phyloP scores from a whole-genome alignment of 2,113 vertebrate genomes.

The Archilochus colubris region DNA sequence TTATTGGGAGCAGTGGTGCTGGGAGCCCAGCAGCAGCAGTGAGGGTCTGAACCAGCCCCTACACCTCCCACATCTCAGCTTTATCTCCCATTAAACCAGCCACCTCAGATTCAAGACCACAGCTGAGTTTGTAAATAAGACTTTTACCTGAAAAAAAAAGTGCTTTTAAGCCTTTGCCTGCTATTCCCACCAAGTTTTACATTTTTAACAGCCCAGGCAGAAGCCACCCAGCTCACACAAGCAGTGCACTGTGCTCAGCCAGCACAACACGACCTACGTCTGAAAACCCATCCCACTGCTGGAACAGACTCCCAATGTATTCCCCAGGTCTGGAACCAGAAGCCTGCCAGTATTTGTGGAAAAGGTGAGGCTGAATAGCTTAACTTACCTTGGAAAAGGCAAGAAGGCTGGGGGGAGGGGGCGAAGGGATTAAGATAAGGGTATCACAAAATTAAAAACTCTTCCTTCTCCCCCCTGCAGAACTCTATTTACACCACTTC shows the following conservation, averaged over 20 bases:
- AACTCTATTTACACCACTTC: neutral
- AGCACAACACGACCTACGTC: neutral
- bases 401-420: neutral
- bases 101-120: neutral
- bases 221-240: constrained; percentile 61
- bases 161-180: constrained; percentile 23
- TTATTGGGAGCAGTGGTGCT: neutral
- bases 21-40: neutral
- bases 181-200: neutral
- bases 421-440: constrained; percentile 7
- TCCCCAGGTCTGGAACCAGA: neutral
- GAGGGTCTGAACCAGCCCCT: accelerated
- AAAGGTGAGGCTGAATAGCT: neutral
- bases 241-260: constrained; percentile 32
- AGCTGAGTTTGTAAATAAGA: neutral
- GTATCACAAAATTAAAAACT: neutral
- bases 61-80: neutral
- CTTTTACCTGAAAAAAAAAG: neutral
- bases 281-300: neutral
- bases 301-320: constrained; percentile 47
- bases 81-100: neutral
- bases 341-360: neutral
- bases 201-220: neutral
- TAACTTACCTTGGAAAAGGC: neutral
- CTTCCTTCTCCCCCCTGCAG: neutral